Percentiles rank a stretch among this genome's conserved stretches.
Evolutionary conservation across 2,888 invertebrate species (phyloP).

Genomic region (Dasysyrphus albostriatus): DNA sequence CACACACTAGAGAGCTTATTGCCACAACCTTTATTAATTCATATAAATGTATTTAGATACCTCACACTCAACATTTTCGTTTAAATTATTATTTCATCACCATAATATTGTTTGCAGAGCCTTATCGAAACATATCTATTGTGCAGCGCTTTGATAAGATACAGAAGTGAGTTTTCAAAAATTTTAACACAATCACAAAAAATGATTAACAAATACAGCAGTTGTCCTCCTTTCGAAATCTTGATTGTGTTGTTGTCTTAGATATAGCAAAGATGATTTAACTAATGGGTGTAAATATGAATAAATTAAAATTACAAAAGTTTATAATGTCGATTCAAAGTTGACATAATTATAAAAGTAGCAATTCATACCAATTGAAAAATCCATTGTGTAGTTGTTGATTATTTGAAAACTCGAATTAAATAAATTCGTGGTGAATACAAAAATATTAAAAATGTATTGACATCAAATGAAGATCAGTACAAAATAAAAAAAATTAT

Average conservation of each 20-base stretch:
- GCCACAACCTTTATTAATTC: not conserved
- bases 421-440: too few species aligned
- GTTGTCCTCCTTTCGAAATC: not conserved
- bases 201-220: constrained; percentile 4
- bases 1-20: not conserved
- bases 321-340: too few species aligned
- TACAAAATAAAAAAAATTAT: too few species aligned
- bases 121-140: constrained; percentile 26
- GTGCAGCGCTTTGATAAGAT: constrained; percentile 11
- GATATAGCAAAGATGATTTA: not conserved
- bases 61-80: not conserved
- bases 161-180: not conserved
- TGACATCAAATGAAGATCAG: too few species aligned
- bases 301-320: not conserved
- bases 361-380: too few species aligned
- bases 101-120: constrained; percentile 10
- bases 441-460: too few species aligned
- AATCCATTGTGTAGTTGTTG: too few species aligned
- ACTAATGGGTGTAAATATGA: not conserved
- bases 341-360: too few species aligned
- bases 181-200: not conserved
- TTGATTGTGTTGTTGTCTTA: not conserved
- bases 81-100: constrained; percentile 6
- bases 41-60: not conserved
- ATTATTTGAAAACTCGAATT: too few species aligned